phyloP scores from a whole-genome alignment of 2,113 vertebrate species.

The Poeciliopsis prolifica region DNA sequence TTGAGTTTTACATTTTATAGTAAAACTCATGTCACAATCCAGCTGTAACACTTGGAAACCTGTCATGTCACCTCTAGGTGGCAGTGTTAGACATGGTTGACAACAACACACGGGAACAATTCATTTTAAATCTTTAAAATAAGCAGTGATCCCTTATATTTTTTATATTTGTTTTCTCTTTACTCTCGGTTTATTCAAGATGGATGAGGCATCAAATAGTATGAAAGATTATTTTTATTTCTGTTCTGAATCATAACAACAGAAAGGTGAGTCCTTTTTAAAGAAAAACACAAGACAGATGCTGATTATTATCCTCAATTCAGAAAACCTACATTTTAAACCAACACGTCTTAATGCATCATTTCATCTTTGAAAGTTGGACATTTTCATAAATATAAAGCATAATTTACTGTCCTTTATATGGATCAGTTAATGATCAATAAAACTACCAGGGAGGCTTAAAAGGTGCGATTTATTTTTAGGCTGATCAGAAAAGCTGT shows the following conservation, averaged over 20 bases:
- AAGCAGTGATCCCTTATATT: not conserved
- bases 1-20: not conserved
- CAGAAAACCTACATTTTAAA: too few species aligned
- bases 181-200: not conserved
- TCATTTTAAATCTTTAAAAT: not conserved
- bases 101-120: not conserved
- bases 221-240: not conserved
- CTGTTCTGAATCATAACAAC: conserved; percentile 5
- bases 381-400: too few species aligned
- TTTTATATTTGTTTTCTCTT: not conserved
- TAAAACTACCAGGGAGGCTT: too few species aligned
- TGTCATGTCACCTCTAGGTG: conserved; percentile 59
- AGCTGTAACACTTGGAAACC: not conserved
- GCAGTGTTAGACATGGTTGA: conserved; percentile 47
- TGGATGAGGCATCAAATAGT: not conserved
- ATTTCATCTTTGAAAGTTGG: too few species aligned
- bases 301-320: too few species aligned
- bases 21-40: not conserved
- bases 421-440: too few species aligned
- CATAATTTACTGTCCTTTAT: too few species aligned
- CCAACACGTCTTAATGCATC: too few species aligned
- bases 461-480: too few species aligned
- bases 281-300: conserved; percentile 11
- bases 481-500: too few species aligned
- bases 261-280: conserved; percentile 20